phyloP scores from a whole-genome alignment of 2,888 invertebrate genomes.

The Panopea generosa region DNA sequence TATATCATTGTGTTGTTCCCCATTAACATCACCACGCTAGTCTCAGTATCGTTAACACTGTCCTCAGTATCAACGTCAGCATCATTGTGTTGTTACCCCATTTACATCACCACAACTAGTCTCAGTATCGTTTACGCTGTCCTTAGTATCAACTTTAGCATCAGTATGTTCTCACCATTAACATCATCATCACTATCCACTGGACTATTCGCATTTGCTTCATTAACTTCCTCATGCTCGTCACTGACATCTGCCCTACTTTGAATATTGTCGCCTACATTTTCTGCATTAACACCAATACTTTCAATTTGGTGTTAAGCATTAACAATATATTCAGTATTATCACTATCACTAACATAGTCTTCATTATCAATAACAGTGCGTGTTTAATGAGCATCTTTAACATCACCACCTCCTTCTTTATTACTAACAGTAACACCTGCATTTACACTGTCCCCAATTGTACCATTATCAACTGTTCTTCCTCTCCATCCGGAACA shows the following conservation, averaged over 20 bases:
- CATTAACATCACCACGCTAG: no score
- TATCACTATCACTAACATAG: conserved; percentile 5
- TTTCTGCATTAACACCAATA: no score
- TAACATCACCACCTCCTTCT: conserved; percentile 10
- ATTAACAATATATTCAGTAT: neutral
- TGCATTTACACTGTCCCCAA: no score
- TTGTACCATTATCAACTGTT: no score
- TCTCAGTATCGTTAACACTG: no score
- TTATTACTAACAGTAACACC: neutral
- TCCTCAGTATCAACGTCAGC: no score
- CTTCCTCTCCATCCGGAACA: no score
- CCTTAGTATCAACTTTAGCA: no score
- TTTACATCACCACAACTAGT: no score
- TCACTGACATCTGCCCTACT: neutral
- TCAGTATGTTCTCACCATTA: neutral
- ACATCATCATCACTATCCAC: neutral
- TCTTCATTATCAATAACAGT: conserved; percentile 5
- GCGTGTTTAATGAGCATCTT: no score
- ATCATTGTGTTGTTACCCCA: no score
- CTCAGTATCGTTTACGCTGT: no score
- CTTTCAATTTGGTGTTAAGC: neutral
- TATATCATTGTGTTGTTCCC: neutral
- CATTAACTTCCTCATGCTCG: conserved; percentile 2
- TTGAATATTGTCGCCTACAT: neutral
- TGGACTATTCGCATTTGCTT: neutral